Base-by-base conservation (phyloP, 2,888 invertebrate genomes). In the Andrena minutula region DNA sequence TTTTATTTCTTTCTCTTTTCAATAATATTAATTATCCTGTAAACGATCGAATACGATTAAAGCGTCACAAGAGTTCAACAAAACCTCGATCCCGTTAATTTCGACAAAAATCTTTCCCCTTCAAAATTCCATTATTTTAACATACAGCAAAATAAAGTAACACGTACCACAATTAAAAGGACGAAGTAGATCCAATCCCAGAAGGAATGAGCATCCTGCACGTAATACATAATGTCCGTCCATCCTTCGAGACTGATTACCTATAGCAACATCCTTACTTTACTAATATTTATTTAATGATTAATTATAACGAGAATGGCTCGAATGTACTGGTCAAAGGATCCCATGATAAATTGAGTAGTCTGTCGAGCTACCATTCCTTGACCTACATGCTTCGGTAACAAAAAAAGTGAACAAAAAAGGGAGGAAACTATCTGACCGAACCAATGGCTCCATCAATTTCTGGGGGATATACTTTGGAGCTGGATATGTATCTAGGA, bases 121-220 rank as follows among this genome's bases (percentile, higher is more conserved):
- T 16, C 1, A 16, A 41, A 41, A 41, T 41, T 41, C 16, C 16
- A 41, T 41, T 41, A 41, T 41, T 41, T 41, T 16, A 4, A 16
- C 16, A 12, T 3, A 12, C 2, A 12, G 12, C 12, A 2, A 41
- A 41, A 12, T 41, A 41, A 41, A 41, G 16, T 41, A 4, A 41
- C 12, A 96, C 98, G 96, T 95, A 99, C 99, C 95, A 99, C 99
- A 95, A 99, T 99, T 86, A 99, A 96, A 84, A 99, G 96, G 81
- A 99, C 99, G 95, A 99, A 99, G 95, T 99, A 99, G 89, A 99
- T 98, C 99, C 99, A 99, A 94, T 99, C 99, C 99, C 99, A 99
- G 94, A 99, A 99, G 86, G 99, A 99, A 95, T 99, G 99, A 69
- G 99, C 99, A 94, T 99, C 99, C 95, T 99, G 99, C 85, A 99